Evolutionary conservation across 2,797 vertebrate genomes (phyloP).

Genomic region (Emys orbicularis): DNA sequence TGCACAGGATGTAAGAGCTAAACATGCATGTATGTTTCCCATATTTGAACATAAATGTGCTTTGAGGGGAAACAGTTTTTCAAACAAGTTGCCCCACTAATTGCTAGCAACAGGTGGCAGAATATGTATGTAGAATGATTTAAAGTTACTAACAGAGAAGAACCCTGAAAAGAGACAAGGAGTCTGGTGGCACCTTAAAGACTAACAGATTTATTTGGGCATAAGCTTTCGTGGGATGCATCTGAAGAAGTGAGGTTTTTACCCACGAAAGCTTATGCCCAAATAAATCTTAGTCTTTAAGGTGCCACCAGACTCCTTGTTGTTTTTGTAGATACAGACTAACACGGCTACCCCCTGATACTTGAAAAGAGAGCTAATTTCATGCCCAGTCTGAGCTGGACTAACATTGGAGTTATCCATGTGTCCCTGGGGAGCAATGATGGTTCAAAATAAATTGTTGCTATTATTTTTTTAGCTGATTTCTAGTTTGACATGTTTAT

Average conservation of each 20-base stretch:
- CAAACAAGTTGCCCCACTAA: neutral
- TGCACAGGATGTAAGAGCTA: too few relatives aligned
- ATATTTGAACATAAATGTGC: neutral
- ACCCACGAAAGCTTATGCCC: too few relatives aligned
- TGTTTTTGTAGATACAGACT: too few relatives aligned
- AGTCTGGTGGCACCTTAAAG: too few relatives aligned
- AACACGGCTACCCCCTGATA: too few relatives aligned
- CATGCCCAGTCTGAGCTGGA: neutral
- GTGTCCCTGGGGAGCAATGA: neutral
- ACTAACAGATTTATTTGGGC: too few relatives aligned
- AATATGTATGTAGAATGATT: neutral
- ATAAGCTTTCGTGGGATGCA: too few relatives aligned
- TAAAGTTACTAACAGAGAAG: neutral
- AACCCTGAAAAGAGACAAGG: neutral
- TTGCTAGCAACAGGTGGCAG: neutral
- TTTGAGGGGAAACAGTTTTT: too few relatives aligned
- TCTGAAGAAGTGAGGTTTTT: too few relatives aligned
- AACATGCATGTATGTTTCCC: too few relatives aligned
- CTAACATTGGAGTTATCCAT: neutral
- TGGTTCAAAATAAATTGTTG: neutral
- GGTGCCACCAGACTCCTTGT: too few relatives aligned
- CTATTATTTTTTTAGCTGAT: neutral
- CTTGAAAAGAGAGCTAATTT: neutral
- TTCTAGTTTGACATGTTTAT: neutral
- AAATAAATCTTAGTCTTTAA: too few relatives aligned